Evolutionary conservation across 2,888 invertebrate genomes (phyloP), one percentile per base, ranked within the genome.

Genomic region (Dicroscelio sp.): DNA sequence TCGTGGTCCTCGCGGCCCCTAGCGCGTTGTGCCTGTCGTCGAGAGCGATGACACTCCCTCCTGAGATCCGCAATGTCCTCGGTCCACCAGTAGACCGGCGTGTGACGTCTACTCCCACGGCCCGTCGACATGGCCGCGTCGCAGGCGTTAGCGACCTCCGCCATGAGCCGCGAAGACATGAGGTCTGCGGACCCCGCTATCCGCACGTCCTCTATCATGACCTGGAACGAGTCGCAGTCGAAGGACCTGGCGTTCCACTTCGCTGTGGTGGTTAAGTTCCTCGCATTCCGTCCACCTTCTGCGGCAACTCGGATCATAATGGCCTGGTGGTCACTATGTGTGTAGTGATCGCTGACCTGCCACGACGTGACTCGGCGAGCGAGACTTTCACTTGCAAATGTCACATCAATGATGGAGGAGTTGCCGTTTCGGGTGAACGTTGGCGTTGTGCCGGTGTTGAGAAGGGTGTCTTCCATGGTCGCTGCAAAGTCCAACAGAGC

Each of bases 11-110:
- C 38, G 2, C 65, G 27, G 25, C 52, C 48, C 60, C 52, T 38
- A 17, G 76, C 76, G 20, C 78, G 52, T 35, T 90, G 84, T 1
- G 83, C 31, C 33, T 14, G 17, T 38, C 85, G 71, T 31, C 90
- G 33, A 1, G 65, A 20, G 1, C 23, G 60, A 8, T 76, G 71
- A 55, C 88, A 83, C n/a, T 14, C 25, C 27, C 17, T 82, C 1
- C 90, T 30, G 17, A 91, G 65, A 14, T 80, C 73, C 3, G 88
- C 78, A n/a, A 91, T 91, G 23, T 88, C 86, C 2, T 78, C 55
- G 35, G 71, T 91, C 83, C 86, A 91, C 79, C 91, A 86, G 27
- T 88, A 91, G 2, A 75, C 84, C 33, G 91, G 83, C 0, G 33
- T 2, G 12, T 75, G 82, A 52, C n/a, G 63, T 31, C 73, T 86